Evolutionary conservation across 1,140 invertebrate species (phyloP), one percentile per base, ranked within the genome.

Genomic region (Nasonia vitripennis): DNA sequence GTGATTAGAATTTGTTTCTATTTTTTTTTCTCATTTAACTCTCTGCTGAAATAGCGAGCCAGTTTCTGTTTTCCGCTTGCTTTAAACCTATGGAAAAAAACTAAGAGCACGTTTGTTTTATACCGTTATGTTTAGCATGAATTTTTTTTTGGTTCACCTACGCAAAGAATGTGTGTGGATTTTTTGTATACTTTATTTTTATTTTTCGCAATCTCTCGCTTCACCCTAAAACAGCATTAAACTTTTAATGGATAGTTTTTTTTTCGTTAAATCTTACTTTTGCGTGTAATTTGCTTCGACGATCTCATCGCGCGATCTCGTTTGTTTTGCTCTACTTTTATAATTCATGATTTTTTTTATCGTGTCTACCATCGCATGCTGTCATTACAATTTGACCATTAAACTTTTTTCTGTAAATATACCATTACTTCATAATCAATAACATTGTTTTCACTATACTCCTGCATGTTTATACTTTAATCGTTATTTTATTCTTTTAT

Each of bases 71-170:
- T 90, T 90, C 87, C 91, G 88, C 91, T 91, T 88, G 89, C 89
- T 86, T 89, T 90, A 87, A 91, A 92, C 85, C 92, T 92, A 92
- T 90, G 88, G 91, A 90, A 92, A 82, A 92, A 82, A 92, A 91
- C 91, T 93, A 92, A 92, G 90, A 92, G 89, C 91, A 89, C 91
- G 87, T 89, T 90, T 90, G 83, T 89, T 91, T 90, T 80, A 34
- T 41, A 82, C 12, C 45, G 70, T 82, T 75, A 62, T 6, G 41
- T 84, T 84, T 80, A 79, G 27, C 68, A 84, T 80, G 77, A 87
- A 3, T 62, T 62, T 90, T 91, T 89, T 62, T 90, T 91, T 89
- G 74, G 87, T 89, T 89, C 84, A 87, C 86, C 91, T 92, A 91
- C 90, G 85, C 91, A 91, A 92, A 79, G 90, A 92, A 91, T 84